phyloP scores from a whole-genome alignment of 2,797 vertebrate species.

The Gambusia yucatana region DNA sequence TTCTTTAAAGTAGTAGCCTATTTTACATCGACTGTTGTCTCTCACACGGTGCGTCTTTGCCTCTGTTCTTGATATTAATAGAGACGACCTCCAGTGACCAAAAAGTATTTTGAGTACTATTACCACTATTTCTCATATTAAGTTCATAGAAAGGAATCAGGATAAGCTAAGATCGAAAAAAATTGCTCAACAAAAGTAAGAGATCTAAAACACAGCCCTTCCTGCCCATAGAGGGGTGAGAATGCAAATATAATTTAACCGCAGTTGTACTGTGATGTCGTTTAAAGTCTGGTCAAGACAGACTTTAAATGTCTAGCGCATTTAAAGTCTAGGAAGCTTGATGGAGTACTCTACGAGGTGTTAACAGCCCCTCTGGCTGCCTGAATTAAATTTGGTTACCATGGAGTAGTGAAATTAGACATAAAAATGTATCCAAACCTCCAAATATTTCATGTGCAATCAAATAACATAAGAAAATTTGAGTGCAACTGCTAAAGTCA shows the following conservation, averaged over 20 bases:
- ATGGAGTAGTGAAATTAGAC: constrained; percentile 26
- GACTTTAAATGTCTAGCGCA: not conserved
- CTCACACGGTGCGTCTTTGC: not conserved
- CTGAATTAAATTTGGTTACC: constrained; percentile 47
- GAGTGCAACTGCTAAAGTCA: not conserved
- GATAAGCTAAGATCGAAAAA: not conserved
- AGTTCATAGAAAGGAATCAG: not conserved
- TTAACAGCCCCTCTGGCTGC: constrained; percentile 36
- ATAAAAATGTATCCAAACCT: not conserved
- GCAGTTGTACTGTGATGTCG: not conserved
- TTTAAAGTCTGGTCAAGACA: not conserved
- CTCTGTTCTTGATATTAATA: not conserved
- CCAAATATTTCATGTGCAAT: constrained; percentile 29
- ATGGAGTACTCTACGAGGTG: constrained; percentile 42
- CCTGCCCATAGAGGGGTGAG: not conserved
- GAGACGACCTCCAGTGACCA: not conserved
- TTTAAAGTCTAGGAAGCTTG: not conserved
- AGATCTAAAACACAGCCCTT: not conserved
- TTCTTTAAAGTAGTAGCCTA: not conserved
- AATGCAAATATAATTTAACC: not conserved
- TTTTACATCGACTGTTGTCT: not conserved
- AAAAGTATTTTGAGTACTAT: not conserved
- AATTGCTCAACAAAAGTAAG: not conserved
- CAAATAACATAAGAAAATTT: not conserved
- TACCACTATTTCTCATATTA: not conserved